phyloP scores from a whole-genome alignment of 1,140 invertebrate species.

The Nasonia giraulti region DNA sequence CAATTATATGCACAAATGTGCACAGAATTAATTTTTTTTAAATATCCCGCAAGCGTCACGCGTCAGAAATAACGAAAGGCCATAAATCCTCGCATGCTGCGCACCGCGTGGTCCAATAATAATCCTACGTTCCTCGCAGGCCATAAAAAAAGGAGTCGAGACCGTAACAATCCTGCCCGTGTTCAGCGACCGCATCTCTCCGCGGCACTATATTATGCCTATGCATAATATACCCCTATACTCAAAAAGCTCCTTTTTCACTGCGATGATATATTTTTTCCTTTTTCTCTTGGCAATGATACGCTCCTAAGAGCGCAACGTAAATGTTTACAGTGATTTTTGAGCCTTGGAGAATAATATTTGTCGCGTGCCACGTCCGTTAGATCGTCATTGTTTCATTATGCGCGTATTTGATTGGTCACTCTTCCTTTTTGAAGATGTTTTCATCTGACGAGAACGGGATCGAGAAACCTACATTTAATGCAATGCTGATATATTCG shows the following conservation, averaged over 20 bases:
- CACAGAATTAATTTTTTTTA: too few relatives aligned
- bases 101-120: neutral
- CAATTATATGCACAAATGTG: too few relatives aligned
- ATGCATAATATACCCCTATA: neutral
- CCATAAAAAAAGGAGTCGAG: conserved; percentile 31
- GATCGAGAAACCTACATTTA: too few relatives aligned
- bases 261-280: neutral
- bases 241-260: conserved; percentile 16
- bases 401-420: too few relatives aligned
- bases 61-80: neutral
- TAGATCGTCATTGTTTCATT: neutral
- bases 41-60: too few relatives aligned
- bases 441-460: too few relatives aligned
- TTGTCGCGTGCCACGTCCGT: conserved; percentile 15
- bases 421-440: too few relatives aligned
- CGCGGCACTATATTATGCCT: too few relatives aligned
- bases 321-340: conserved; percentile 37
- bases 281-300: conserved; percentile 9
- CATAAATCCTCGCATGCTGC: too few relatives aligned
- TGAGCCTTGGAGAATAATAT: conserved; percentile 24
- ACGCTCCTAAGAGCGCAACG: conserved; percentile 29
- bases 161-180: too few relatives aligned
- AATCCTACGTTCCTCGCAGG: neutral
- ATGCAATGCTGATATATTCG: too few relatives aligned
- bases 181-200: too few relatives aligned